Conservation (phyloP, 2,113 vertebrate species). For the Hippoglossus stenolepis region DNA sequence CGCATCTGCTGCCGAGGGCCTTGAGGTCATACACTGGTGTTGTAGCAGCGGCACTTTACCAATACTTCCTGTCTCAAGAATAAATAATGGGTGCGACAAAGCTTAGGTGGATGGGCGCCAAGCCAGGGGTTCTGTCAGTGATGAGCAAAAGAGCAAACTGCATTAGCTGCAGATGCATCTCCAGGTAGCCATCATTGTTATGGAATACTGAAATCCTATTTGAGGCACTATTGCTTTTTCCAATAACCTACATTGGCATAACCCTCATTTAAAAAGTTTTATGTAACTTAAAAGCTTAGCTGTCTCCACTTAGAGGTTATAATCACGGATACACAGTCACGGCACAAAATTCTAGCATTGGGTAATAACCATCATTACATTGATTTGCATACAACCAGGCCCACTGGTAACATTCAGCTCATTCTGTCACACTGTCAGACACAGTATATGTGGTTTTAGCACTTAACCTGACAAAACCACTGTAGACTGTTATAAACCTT, state of each 20-base stretch:
- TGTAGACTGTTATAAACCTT: background rate
- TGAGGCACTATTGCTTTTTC: background rate
- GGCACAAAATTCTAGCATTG: background rate
- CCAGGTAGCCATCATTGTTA: background rate
- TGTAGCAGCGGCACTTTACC: background rate
- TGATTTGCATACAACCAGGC: background rate
- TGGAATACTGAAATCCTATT: background rate
- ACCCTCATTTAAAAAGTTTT: background rate
- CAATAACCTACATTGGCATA: background rate
- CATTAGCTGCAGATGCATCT: background rate
- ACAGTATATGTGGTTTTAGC: background rate
- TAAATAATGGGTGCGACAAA: slow-evolving; percentile 3
- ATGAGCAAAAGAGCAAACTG: background rate
- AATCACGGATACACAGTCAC: background rate
- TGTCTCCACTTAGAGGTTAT: slow-evolving; percentile 1
- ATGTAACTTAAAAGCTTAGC: slow-evolving; percentile 9
- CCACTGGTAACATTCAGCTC: background rate
- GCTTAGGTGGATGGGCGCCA: background rate
- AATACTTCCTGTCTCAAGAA: background rate
- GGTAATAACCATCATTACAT: slow-evolving; percentile 15
- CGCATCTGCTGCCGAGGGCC: background rate
- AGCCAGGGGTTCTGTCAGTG: background rate
- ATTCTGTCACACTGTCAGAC: background rate
- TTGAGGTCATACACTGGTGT: background rate
- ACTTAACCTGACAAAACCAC: background rate